These are phyloP conservation scores for Okamejei kenojei DNA, from an alignment of 2,797 vertebrate genomes.

Conservation along the genomic window DNA sequence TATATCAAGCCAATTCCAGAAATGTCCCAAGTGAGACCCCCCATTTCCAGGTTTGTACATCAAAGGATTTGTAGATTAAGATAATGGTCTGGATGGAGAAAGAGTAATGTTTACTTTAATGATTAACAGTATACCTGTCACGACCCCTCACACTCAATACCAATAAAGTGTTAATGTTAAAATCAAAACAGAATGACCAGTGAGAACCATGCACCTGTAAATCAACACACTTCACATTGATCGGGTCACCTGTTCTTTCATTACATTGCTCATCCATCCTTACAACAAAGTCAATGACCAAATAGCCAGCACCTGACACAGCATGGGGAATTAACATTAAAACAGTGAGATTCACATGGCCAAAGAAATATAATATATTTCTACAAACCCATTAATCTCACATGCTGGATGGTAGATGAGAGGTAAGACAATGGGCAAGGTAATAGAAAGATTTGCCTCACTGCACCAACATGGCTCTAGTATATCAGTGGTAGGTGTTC, in stretches of 20 bases:
- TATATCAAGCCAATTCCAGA: no score
- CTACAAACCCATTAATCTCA: background rate
- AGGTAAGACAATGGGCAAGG: background rate
- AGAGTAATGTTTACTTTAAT: background rate
- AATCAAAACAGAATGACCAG: background rate
- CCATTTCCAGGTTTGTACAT: no score
- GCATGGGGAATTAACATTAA: background rate
- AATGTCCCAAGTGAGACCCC: no score
- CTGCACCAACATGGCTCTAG: background rate
- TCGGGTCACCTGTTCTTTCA: background rate
- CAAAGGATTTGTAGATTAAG: no score
- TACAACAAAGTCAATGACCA: background rate
- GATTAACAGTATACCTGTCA: background rate
- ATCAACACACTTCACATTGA: background rate
- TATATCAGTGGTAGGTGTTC: background rate
- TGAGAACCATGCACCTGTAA: background rate
- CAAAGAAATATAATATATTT: background rate
- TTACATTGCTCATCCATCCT: background rate
- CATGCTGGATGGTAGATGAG: background rate
- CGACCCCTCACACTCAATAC: no score
- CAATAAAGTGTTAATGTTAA: background rate
- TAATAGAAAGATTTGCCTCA: background rate
- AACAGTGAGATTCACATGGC: background rate
- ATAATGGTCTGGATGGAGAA: background rate
- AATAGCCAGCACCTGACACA: slow-evolving; percentile 2